Evolutionary conservation across 2,797 vertebrate genomes (phyloP).

Genomic region (Cottoperca gobio): DNA sequence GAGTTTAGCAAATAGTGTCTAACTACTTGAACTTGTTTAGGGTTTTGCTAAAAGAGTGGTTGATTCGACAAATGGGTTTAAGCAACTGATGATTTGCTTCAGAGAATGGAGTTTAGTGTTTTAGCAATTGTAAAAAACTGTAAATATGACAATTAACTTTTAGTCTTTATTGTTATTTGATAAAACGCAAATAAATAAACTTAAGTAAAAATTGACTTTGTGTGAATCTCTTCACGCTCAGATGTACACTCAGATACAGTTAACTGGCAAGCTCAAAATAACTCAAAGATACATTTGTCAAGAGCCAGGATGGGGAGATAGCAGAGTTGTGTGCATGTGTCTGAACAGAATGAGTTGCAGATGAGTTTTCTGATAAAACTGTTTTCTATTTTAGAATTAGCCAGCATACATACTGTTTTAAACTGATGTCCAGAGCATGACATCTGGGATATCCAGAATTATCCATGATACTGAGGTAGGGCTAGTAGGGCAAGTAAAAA

Average conservation of each 20-base stretch:
- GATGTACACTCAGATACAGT: slow-evolving; percentile 18
- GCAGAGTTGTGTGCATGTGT: slow-evolving; percentile 16
- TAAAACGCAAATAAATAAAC: too few species aligned
- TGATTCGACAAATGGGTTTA: too few species aligned
- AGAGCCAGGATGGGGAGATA: slow-evolving; percentile 14
- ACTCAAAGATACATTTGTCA: slow-evolving; percentile 30
- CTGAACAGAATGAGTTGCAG: slow-evolving; percentile 3
- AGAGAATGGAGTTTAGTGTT: too few species aligned
- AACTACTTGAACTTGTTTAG: too few species aligned
- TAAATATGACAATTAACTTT: too few species aligned
- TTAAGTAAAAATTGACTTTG: too few species aligned
- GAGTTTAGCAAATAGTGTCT: too few species aligned
- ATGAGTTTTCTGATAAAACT: slow-evolving; percentile 16
- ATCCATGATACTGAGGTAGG: background rate
- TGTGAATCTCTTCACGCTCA: slow-evolving; percentile 2
- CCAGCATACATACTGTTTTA: background rate
- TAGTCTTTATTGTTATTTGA: too few species aligned
- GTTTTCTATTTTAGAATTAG: slow-evolving; percentile 9
- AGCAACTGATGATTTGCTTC: too few species aligned
- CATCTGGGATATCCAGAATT: background rate
- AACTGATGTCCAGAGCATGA: background rate
- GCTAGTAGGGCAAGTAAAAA: too few species aligned
- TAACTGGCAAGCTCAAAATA: slow-evolving; percentile 45
- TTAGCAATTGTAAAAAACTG: too few species aligned
- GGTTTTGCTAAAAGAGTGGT: too few species aligned